Conservation (phyloP, 1,140 invertebrate species). For the Aphidius gifuensis region DNA sequence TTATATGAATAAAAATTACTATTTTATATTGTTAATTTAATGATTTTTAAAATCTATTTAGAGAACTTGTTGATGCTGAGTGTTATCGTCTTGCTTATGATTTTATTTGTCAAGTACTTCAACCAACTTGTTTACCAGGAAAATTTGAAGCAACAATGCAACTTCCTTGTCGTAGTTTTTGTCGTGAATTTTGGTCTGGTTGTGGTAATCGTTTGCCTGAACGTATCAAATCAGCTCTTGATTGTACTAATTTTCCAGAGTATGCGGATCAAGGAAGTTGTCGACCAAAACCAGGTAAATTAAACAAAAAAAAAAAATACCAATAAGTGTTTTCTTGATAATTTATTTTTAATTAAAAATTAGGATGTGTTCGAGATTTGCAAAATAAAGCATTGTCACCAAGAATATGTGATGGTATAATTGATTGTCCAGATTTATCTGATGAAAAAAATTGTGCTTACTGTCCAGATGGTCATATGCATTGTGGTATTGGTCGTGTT, state of each 20-base stretch:
- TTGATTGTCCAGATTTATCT: constrained; percentile 79
- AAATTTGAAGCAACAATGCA: constrained; percentile 58
- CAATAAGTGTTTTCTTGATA: background rate
- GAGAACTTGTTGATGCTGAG: constrained; percentile 82
- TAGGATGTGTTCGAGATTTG: constrained; percentile 70
- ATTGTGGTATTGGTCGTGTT: constrained; percentile 71
- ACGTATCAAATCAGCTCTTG: constrained; percentile 67
- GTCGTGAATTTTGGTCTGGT: constrained; percentile 77
- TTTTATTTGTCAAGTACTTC: constrained; percentile 80
- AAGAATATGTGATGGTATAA: constrained; percentile 79
- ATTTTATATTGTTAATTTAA: background rate
- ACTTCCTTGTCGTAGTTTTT: constrained; percentile 79
- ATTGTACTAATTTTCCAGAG: constrained; percentile 78
- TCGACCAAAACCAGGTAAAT: constrained; percentile 70
- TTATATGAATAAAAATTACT: constrained; percentile 8
- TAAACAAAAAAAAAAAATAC: constrained; percentile 14
- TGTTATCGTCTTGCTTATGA: constrained; percentile 81
- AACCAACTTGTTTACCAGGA: constrained; percentile 67
- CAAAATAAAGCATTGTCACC: constrained; percentile 69
- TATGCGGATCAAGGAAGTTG: constrained; percentile 71
- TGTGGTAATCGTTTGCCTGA: constrained; percentile 73
- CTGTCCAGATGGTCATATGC: constrained; percentile 67
- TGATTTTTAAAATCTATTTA: constrained; percentile 34
- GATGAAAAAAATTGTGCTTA: constrained; percentile 78
- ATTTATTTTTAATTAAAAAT: background rate